These are phyloP conservation scores for Sarcophaga variegata DNA, from an alignment of 2,888 invertebrate species.

Conservation along the genomic window DNA sequence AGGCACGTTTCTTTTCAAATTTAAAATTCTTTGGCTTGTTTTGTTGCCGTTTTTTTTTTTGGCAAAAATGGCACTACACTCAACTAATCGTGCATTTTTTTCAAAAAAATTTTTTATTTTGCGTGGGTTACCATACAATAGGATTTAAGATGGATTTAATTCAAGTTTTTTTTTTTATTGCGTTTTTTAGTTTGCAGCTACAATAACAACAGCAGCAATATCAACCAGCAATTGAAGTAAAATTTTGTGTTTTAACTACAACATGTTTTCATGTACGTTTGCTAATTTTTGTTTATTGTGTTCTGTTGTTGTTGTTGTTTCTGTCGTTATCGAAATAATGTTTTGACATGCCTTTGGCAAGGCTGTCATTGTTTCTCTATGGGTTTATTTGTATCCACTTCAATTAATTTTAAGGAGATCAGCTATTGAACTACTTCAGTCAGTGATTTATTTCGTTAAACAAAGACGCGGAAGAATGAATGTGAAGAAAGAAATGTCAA, in stretches of 20 bases:
- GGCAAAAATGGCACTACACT: neutral
- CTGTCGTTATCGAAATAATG: slow-evolving; percentile 31
- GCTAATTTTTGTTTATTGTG: slow-evolving; percentile 31
- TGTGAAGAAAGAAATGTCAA: neutral
- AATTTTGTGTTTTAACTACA: neutral
- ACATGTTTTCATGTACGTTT: slow-evolving; percentile 45
- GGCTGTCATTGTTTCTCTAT: slow-evolving; percentile 38
- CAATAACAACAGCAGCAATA: slow-evolving; percentile 2
- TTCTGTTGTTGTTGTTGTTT: slow-evolving; percentile 12
- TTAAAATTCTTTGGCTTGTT: slow-evolving; percentile 5
- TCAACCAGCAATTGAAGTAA: neutral
- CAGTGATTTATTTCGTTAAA: slow-evolving; percentile 9
- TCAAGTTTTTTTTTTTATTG: slow-evolving; percentile 23
- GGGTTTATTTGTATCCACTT: slow-evolving; percentile 26
- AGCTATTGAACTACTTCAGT: slow-evolving; percentile 30
- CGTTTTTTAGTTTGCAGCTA: neutral
- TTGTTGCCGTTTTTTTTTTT: slow-evolving; percentile 38
- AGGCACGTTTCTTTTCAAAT: slow-evolving; percentile 34
- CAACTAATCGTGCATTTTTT: slow-evolving; percentile 31
- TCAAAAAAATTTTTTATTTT: neutral
- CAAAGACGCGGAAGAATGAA: slow-evolving; percentile 1
- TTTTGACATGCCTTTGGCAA: slow-evolving; percentile 49
- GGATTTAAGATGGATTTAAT: slow-evolving; percentile 18
- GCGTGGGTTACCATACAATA: slow-evolving; percentile 28
- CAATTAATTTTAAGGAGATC: slow-evolving; percentile 34